A percentile compares a stretch with the other conserved stretches of the same genome.
phyloP scores from a whole-genome alignment of 1,140 invertebrate genomes.

The Grapholita molesta region DNA sequence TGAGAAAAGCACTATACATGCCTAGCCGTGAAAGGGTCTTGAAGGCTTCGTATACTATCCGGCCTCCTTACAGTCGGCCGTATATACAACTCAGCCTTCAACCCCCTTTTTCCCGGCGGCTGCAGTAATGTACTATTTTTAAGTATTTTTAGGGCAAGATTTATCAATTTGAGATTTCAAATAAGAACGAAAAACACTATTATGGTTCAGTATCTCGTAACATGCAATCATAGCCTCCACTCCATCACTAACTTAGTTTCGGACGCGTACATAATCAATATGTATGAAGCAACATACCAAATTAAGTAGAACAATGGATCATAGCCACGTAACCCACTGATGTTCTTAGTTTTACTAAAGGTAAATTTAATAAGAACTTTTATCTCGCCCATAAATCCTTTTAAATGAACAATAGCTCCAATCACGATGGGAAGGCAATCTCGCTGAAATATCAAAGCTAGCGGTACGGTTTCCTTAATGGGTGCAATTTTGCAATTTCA shows the following conservation, averaged over 20 bases:
- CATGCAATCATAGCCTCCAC: too few relatives aligned
- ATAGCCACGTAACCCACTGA: neutral
- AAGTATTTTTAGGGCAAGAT: too few relatives aligned
- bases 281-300: neutral
- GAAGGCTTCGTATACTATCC: too few relatives aligned
- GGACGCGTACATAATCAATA: neutral
- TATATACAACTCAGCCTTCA: too few relatives aligned
- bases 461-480: slow-evolving; percentile 30
- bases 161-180: too few relatives aligned
- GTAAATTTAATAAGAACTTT: slow-evolving; percentile 14
- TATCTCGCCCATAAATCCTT: slow-evolving; percentile 26
- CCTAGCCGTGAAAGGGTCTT: too few relatives aligned
- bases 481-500: slow-evolving; percentile 38
- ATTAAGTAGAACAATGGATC: neutral
- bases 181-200: too few relatives aligned
- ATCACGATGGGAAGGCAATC: slow-evolving; percentile 29
- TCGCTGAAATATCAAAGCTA: slow-evolving; percentile 21
- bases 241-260: neutral
- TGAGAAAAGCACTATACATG: too few relatives aligned
- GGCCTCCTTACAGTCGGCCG: too few relatives aligned
- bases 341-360: neutral
- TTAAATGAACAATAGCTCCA: slow-evolving; percentile 32
- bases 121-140: too few relatives aligned
- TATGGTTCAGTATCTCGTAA: too few relatives aligned
- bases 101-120: too few relatives aligned